Percentiles rank a stretch among this genome's conserved stretches.
These are phyloP conservation scores for Branchellion lobata DNA, from an alignment of 2,888 invertebrate species.

Conservation along the genomic window DNA sequence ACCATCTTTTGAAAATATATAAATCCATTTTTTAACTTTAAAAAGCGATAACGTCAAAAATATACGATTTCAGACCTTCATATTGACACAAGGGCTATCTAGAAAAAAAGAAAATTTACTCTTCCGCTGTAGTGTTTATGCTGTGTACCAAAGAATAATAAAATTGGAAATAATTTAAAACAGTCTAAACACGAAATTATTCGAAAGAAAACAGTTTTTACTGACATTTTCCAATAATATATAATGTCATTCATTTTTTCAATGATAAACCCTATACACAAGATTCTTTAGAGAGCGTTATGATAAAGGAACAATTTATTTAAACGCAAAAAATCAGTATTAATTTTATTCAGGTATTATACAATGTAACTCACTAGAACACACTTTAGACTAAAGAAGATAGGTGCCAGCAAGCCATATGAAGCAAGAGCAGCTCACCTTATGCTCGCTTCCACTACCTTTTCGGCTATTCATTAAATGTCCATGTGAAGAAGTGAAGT, in stretches of 20 bases:
- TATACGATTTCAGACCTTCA: slow-evolving; percentile 11
- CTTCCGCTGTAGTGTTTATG: slow-evolving; percentile 19
- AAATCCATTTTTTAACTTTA: not conserved
- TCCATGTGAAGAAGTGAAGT: too few relatives aligned
- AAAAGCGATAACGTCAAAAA: not conserved
- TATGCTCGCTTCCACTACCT: too few relatives aligned
- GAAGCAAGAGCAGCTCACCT: too few relatives aligned
- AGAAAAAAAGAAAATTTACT: not conserved
- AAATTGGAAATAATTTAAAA: not conserved
- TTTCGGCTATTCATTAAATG: too few relatives aligned
- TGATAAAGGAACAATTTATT: too few relatives aligned
- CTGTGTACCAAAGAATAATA: not conserved
- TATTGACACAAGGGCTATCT: not conserved
- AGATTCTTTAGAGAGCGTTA: not conserved
- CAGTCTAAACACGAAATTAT: not conserved
- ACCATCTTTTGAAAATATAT: not conserved
- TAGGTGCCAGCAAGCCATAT: too few relatives aligned
- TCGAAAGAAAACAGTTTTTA: not conserved
- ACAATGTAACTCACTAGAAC: not conserved
- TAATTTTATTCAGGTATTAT: not conserved
- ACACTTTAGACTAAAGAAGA: too few relatives aligned
- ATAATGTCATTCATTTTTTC: not conserved
- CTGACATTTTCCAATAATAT: not conserved
- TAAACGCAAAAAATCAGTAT: not conserved
- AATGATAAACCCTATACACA: not conserved